Evolutionary conservation across 2,888 invertebrate genomes (phyloP), one percentile per base, ranked within the genome.

Genomic region (Leucophora obtusa): DNA sequence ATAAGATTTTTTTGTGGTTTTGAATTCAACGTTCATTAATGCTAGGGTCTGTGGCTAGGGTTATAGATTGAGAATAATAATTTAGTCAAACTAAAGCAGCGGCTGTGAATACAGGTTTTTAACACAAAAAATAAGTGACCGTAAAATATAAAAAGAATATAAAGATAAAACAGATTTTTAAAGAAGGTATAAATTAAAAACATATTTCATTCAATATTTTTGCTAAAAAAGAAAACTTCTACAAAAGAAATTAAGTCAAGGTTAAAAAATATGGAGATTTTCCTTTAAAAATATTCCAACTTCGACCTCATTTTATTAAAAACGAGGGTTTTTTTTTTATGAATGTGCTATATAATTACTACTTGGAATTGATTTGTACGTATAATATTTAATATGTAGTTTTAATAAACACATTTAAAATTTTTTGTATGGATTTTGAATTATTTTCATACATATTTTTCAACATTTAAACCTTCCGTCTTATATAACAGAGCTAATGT

Each of bases 1-100:
- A 63, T 62, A 28, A 28, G 28, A 56, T 51, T 65, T 53, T 65
- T 59, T 51, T 65, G 43, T 60, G 43, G 65, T 54, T 9, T 47
- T 77, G 14, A 58, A 38, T 50, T 70, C 38, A 66, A 66, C 35
- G 35, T 54, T 54, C 65, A 73, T n/a, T n/a, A n/a, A n/a, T n/a
- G n/a, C n/a, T n/a, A n/a, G n/a, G n/a, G n/a, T n/a, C n/a, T n/a
- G n/a, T n/a, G 28, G 21, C 53, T 18, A 43, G 73, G 35, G 11
- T 50, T 71, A 60, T 9, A 35, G 28, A 50, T 62, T 35, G 62
- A 76, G 72, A 81, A 53, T 28, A 81, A 53, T 28, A 28, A 28
- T 77, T 81, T 58, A 81, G 81, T 81, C 43, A 73, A 66, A 74
- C 73, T 70, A 81, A 74, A 77, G 81, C 77, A 62, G 47, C 62